Evolutionary conservation across 2,797 vertebrate species (phyloP), one percentile per base, ranked within the genome.

Genomic region (Orestias chungarensis): DNA sequence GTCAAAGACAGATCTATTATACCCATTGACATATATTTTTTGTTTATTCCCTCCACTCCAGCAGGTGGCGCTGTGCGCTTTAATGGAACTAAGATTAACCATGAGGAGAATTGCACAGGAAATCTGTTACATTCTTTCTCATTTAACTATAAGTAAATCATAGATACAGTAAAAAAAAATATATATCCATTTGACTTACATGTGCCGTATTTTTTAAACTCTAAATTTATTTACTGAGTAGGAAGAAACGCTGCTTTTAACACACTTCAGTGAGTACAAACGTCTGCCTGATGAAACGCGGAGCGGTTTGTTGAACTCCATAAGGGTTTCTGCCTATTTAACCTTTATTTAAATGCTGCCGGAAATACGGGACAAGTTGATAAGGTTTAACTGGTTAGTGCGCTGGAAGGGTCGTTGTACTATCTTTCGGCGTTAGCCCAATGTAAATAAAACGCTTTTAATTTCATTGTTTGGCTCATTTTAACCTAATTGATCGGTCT

Each of bases 331-430:
- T 31, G 0, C 4, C 0, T 17, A 69, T 76, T 73, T 47, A 64
- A 74, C 0, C 0, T 0, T 75, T 0, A 0, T 0, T 3, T 54
- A 1, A 7, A 0, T 31, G 23, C 6, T 73, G 0, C 55, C 2
- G 6, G 6, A 3, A 0, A 0, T 17, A 0, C 0, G 0, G 3
- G 29, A 3, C 1, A 0, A 7, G 2, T 42, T 14, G 4, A 31
- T n/a, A 11, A 14, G 1, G 0, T 0, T 0, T 0, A 23, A 1
- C 4, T 18, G 18, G 1, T 0, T 52, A 1, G 2, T 2, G 4
- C 0, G 0, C 12, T 17, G 43, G 0, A 1, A 20, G 1, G 8
- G 0, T 0, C 27, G 0, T 0, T 0, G 0, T 0, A 64, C 2
- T 74, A 1, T 0, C 35, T 31, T 78, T 79, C 82, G 86, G 82